Conservation (phyloP, 2,888 invertebrate species). For the Nomada fabriciana region DNA sequence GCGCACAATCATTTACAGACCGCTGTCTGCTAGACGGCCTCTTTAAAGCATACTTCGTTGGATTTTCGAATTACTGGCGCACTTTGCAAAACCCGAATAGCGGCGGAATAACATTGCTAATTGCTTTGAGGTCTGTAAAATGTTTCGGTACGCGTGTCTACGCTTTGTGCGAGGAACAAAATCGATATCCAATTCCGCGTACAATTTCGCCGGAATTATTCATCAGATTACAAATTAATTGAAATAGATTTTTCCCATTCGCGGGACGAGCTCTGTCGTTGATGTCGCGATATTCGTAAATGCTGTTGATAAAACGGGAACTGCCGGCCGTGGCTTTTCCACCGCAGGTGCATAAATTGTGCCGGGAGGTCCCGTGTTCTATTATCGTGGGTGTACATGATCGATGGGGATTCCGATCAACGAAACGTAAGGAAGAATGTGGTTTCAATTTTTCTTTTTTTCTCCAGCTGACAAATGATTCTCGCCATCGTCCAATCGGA, state of each 20-base stretch:
- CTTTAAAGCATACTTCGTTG: slow-evolving; percentile 7
- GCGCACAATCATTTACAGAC: slow-evolving; percentile 32
- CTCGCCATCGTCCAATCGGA: slow-evolving; percentile 60
- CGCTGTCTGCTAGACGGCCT: slow-evolving; percentile 4
- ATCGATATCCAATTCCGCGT: no score
- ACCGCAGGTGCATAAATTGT: slow-evolving; percentile 47
- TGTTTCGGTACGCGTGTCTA: not conserved
- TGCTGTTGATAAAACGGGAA: slow-evolving; percentile 3
- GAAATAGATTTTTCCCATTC: no score
- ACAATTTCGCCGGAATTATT: no score
- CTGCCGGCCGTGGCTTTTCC: slow-evolving; percentile 49
- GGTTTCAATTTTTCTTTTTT: slow-evolving; percentile 62
- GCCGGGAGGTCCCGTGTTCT: slow-evolving; percentile 48
- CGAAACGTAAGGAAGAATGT: slow-evolving; percentile 69
- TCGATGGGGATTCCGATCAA: slow-evolving; percentile 65
- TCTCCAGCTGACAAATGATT: slow-evolving; percentile 68
- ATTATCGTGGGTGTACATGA: slow-evolving; percentile 64
- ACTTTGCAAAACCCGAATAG: not conserved
- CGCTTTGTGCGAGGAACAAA: not conserved
- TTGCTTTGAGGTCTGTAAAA: not conserved
- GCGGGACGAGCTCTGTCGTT: no score
- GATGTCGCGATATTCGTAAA: no score
- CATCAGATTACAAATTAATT: no score
- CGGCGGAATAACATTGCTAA: not conserved
- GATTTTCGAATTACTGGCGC: slow-evolving; percentile 23